These are phyloP conservation scores for Acanthurus tractus DNA, from an alignment of 2,797 vertebrate genomes.

Conservation along the genomic window DNA sequence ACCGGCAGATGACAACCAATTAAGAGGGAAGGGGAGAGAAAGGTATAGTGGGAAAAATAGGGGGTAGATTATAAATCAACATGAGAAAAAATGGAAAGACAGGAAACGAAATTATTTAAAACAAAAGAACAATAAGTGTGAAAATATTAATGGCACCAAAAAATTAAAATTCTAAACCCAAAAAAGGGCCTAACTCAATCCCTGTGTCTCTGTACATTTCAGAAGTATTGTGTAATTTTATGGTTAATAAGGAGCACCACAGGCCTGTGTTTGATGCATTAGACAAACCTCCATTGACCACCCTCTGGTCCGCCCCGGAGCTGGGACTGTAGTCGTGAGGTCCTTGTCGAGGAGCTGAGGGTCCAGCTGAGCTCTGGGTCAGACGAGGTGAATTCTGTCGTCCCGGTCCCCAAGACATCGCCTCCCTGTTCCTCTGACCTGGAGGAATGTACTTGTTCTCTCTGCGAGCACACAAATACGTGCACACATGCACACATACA, in stretches of 20 bases:
- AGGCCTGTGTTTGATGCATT: constrained; percentile 8
- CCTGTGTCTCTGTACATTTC: background rate
- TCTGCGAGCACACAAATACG: constrained; percentile 75
- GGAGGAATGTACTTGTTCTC: constrained; percentile 99
- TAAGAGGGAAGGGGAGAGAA: constrained; percentile 80
- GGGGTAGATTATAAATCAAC: constrained; percentile 46
- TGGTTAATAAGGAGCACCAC: background rate
- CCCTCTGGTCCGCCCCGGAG: constrained; percentile 94
- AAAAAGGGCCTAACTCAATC: background rate
- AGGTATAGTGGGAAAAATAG: constrained; percentile 68
- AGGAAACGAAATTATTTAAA: constrained; percentile 24
- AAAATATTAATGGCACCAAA: constrained; percentile 16
- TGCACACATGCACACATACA: constrained; percentile 9
- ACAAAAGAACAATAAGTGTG: constrained; percentile 2
- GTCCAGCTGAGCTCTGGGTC: constrained; percentile 90
- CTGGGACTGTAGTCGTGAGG: constrained; percentile 95
- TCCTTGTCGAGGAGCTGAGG: constrained; percentile 89
- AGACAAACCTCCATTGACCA: constrained; percentile 96
- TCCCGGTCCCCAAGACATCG: constrained; percentile 94
- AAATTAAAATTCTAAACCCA: constrained; percentile 4
- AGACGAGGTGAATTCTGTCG: constrained; percentile 95
- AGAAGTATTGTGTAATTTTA: background rate
- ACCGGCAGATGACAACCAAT: constrained; percentile 88
- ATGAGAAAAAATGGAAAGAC: constrained; percentile 58
- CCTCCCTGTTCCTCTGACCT: constrained; percentile 96